phyloP scores from a whole-genome alignment of 2,113 vertebrate species.

The Macquaria ambigua region DNA sequence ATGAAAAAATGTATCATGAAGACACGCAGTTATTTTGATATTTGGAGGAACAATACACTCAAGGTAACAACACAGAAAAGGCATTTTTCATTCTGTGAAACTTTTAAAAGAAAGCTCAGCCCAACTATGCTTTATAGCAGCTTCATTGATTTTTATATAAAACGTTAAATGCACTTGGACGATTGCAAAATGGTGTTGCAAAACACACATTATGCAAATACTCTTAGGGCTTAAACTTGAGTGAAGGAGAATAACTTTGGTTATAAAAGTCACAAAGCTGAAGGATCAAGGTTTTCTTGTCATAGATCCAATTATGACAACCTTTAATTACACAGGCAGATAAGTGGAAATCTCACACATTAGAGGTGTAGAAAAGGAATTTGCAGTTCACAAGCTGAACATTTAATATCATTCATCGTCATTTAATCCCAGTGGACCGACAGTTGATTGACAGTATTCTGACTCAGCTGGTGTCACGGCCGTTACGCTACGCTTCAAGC shows the following conservation, averaged over 20 bases:
- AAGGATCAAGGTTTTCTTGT: constrained; percentile 40
- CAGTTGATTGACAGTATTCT: constrained; percentile 69
- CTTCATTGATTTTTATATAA: neutral
- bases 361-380: constrained; percentile 26
- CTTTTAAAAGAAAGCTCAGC: neutral
- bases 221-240: neutral
- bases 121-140: neutral
- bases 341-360: constrained; percentile 14
- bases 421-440: constrained; percentile 44
- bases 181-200: neutral
- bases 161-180: neutral
- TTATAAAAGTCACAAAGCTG: neutral
- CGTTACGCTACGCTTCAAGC: constrained; percentile 37
- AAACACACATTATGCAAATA: neutral
- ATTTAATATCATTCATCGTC: constrained; percentile 66
- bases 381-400: constrained; percentile 42
- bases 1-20: neutral
- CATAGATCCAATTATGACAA: constrained; percentile 29
- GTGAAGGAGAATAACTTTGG: neutral
- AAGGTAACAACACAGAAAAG: neutral
- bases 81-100: neutral
- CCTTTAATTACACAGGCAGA: constrained; percentile 47
- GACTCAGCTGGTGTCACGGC: constrained; percentile 53
- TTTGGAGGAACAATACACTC: neutral
- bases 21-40: neutral